Conservation (phyloP, 2,797 vertebrate species). For the Chiloscyllium punctatum region DNA sequence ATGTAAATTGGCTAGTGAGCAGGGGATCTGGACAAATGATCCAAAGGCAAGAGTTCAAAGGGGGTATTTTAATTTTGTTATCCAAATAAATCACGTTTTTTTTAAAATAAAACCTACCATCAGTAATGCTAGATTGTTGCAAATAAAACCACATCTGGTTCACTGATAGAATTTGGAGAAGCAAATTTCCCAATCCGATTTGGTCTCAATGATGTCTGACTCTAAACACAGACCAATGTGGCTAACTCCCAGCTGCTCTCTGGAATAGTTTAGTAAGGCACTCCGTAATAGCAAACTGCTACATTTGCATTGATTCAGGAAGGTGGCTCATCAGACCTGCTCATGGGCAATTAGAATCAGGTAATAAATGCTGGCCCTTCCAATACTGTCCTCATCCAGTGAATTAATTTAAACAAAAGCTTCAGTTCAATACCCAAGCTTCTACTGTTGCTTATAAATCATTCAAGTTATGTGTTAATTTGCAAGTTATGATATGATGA, state of each 20-base stretch:
- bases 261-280: background rate
- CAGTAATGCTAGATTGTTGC: background rate
- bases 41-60: background rate
- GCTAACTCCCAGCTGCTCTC: background rate
- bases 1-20: background rate
- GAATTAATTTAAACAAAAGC: background rate
- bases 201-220: background rate
- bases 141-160: background rate
- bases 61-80: background rate
- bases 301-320: background rate
- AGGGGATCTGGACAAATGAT: background rate
- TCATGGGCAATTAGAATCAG: background rate
- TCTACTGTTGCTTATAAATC: background rate
- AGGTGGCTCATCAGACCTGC: background rate
- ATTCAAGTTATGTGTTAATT: background rate
- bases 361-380: background rate
- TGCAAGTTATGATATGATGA: background rate
- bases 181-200: background rate
- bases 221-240: background rate
- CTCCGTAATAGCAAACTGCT: background rate
- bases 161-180: background rate
- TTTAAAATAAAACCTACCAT: too few species aligned
- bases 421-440: background rate
- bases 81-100: too few species aligned
- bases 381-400: background rate